phyloP scores from a whole-genome alignment of 2,797 vertebrate species.

The Poecile montanus region DNA sequence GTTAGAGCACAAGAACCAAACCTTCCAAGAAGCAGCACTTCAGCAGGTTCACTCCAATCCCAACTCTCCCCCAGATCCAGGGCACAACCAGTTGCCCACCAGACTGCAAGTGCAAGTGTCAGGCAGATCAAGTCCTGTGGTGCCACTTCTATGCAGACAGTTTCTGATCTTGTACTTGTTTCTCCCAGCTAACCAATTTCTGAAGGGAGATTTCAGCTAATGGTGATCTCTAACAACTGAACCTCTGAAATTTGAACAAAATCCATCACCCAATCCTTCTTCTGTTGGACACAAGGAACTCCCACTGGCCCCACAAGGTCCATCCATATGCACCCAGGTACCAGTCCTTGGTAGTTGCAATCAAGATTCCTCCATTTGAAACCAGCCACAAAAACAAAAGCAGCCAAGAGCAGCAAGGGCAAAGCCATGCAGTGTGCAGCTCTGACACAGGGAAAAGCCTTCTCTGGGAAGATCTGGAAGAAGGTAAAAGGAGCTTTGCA shows the following conservation, averaged over 20 bases:
- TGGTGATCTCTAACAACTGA: neutral
- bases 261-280: accelerated
- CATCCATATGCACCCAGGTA: neutral
- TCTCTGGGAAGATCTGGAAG: neutral
- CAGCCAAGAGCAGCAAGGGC: neutral
- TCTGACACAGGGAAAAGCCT: neutral
- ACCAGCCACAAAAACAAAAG: neutral
- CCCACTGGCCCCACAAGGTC: neutral
- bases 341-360: neutral
- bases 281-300: neutral
- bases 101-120: neutral
- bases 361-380: neutral
- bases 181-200: neutral
- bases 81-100: neutral
- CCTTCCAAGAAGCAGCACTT: neutral
- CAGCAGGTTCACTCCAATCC: neutral
- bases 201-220: neutral
- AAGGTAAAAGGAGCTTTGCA: constrained; percentile 59
- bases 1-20: neutral
- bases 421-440: neutral
- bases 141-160: neutral
- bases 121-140: neutral
- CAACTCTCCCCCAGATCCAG: neutral
- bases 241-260: neutral
- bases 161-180: neutral